These are phyloP conservation scores for Drosophila novamexicana DNA, from an alignment of 1,140 invertebrate genomes.

Conservation along the genomic window DNA sequence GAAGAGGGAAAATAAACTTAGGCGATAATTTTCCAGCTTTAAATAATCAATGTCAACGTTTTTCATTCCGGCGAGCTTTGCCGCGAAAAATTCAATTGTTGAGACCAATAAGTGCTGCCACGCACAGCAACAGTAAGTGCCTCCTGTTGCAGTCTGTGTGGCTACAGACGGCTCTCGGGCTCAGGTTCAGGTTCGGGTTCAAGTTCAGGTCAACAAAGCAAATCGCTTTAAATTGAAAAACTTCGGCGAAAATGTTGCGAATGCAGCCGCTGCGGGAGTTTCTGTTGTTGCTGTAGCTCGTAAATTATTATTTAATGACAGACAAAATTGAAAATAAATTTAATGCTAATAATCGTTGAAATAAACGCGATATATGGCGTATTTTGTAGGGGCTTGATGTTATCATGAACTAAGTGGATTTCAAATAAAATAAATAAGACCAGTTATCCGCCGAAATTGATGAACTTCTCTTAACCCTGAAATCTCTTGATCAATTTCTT, in stretches of 20 bases:
- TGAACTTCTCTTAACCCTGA: neutral
- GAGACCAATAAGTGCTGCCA: constrained; percentile 43
- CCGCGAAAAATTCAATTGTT: constrained; percentile 68
- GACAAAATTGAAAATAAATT: constrained; percentile 80
- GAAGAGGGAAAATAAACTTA: constrained; percentile 18
- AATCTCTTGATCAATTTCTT: neutral
- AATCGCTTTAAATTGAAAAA: constrained; percentile 73
- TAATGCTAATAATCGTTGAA: constrained; percentile 74
- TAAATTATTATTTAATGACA: constrained; percentile 83
- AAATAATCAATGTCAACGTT: constrained; percentile 69
- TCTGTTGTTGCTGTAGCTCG: constrained; percentile 46
- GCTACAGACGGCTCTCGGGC: constrained; percentile 17
- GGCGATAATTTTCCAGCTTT: constrained; percentile 41
- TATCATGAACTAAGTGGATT: constrained; percentile 16
- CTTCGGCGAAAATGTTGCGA: constrained; percentile 16
- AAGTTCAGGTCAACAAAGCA: constrained; percentile 70
- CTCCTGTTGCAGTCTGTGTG: constrained; percentile 26
- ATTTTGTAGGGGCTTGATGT: neutral
- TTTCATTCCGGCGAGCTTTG: constrained; percentile 4
- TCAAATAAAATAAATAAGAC: constrained; percentile 32
- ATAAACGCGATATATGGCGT: constrained; percentile 52
- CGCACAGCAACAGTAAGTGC: constrained; percentile 36
- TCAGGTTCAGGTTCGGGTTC: constrained; percentile 35
- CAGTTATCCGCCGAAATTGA: neutral
- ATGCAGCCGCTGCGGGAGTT: constrained; percentile 51